These are phyloP conservation scores for Hemaris fuciformis DNA, from an alignment of 2,888 invertebrate genomes.

Conservation along the genomic window DNA sequence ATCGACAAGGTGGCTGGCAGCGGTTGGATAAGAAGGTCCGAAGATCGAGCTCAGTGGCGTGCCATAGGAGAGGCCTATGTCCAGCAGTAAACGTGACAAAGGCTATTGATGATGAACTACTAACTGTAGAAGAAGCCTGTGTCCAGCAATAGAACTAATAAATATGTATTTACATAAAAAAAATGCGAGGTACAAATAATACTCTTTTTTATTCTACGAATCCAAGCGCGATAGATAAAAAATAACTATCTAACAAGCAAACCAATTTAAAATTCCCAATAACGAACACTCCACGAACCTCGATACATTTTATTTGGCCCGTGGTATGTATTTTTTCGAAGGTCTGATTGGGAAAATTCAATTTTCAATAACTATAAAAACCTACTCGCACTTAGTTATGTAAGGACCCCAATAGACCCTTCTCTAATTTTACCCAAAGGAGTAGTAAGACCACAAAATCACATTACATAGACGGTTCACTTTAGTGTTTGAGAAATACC, in stretches of 20 bases:
- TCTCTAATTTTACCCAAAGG: background rate
- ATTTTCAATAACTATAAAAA: conserved; percentile 4
- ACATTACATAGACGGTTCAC: background rate
- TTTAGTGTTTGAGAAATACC: background rate
- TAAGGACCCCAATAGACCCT: background rate
- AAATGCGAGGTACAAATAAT: no score
- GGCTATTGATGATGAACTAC: no score
- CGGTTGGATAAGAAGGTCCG: no score
- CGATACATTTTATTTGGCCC: background rate
- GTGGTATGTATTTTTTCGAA: background rate
- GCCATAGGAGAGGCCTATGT: no score
- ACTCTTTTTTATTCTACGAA: no score
- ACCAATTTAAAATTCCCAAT: background rate
- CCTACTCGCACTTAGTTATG: background rate
- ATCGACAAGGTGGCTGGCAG: no score
- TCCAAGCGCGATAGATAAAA: no score
- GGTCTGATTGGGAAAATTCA: background rate
- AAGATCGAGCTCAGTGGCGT: no score
- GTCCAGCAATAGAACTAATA: no score
- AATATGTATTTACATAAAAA: no score
- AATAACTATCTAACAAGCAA: background rate
- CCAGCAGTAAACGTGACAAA: no score
- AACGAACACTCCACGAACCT: background rate
- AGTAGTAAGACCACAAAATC: background rate
- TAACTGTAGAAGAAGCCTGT: no score